Evolutionary conservation across 2,797 vertebrate genomes (phyloP), one percentile per base, ranked within the genome.

Genomic region (Rachycentron canadum): DNA sequence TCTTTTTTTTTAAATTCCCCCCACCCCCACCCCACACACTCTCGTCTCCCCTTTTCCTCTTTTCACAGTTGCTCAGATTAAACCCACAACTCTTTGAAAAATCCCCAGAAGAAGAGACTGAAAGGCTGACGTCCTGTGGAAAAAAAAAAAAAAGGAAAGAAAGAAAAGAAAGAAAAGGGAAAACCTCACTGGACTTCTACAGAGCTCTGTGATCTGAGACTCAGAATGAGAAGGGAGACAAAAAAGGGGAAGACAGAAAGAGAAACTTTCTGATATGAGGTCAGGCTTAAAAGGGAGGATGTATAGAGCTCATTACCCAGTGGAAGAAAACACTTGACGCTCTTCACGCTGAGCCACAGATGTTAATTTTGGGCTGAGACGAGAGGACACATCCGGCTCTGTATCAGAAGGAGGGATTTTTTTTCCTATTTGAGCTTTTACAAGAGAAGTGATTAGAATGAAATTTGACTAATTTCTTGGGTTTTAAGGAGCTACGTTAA

Each of bases 21-120:
- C 28, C 34, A 1, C 11, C 36, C 36, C 36, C 36, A 16, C 17
- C 14, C 41, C 41, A 2, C 41, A n/a, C n/a, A n/a, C 13, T 1
- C 43, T 21, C n/a, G 5, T 6, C 25, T 30, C 26, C n/a, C 21
- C 19, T 59, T 40, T 21, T 40, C 60, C 52, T 68, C 43, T 71
- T 59, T 59, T 75, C 70, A 63, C 45, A 1, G 59, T n/a, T 1
- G 62, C 62, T 82, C 76, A 67, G 63, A 82, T 82, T 85, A 83
- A 81, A 84, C 41, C 66, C 72, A 62, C 64, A 76, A 78, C 49
- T 58, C 72, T 60, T 53, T 69, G 45, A 17, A 25, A 78, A 87
- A 77, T 65, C 63, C 71, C 53, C 43, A 55, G 40, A 71, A 76
- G 62, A 85, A 47, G 69, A 78, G 41, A 60, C 40, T n/a, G 50